Conservation (phyloP, 2,113 vertebrate genomes). For the Pygoscelis adeliae region DNA sequence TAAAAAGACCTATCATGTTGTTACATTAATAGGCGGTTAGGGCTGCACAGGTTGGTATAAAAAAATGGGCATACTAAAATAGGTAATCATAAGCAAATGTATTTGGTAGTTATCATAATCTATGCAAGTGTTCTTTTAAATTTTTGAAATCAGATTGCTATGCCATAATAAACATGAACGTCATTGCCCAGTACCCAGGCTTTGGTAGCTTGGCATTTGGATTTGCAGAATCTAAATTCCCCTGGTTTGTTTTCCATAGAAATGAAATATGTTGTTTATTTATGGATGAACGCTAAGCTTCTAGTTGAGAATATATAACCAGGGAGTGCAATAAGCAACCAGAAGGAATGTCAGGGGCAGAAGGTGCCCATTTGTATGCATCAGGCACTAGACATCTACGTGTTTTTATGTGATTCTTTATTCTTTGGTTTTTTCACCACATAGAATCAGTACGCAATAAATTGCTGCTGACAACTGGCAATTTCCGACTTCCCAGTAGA, state of each 20-base stretch:
- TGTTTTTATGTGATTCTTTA: neutral
- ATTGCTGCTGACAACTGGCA: neutral
- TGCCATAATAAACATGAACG: neutral
- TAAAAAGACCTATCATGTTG: neutral
- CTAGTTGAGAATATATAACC: neutral
- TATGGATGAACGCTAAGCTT: neutral
- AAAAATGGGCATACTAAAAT: neutral
- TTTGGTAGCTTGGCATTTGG: neutral
- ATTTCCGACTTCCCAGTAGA: neutral
- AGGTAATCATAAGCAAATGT: neutral
- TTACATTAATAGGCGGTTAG: neutral
- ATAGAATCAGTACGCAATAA: neutral
- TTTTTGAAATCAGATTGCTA: neutral
- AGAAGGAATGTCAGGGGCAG: neutral
- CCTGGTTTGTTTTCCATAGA: neutral
- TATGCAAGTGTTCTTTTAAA: neutral
- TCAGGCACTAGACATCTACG: neutral
- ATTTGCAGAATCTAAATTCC: neutral
- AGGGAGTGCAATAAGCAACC: neutral
- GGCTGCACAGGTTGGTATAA: neutral
- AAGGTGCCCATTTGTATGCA: neutral
- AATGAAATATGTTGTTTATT: neutral
- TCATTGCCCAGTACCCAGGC: neutral
- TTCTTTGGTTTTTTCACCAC: neutral
- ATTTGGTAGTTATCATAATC: neutral